phyloP scores from a whole-genome alignment of 1,140 invertebrate genomes.

The Berghia stephanieae region DNA sequence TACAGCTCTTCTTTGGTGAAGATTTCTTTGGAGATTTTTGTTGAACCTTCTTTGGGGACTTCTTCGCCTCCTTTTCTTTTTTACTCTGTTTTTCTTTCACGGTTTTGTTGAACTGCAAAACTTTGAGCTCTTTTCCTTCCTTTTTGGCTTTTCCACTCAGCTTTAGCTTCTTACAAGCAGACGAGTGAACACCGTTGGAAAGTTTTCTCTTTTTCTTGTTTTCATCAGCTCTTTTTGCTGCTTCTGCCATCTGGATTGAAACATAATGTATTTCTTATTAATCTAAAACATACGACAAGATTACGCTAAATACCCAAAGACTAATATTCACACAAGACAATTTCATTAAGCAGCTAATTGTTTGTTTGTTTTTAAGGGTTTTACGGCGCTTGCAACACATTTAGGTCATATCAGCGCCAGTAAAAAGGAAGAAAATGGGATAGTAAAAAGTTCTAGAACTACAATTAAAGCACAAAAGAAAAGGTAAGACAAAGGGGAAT shows the following conservation, averaged over 20 bases:
- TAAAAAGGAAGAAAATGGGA: no score
- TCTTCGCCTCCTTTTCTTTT: slow-evolving; percentile 35
- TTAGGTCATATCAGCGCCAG: no score
- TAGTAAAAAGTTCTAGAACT: no score
- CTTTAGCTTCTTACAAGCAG: slow-evolving; percentile 45
- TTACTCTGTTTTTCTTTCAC: slow-evolving; percentile 34
- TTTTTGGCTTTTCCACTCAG: slow-evolving; percentile 39
- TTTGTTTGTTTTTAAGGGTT: no score
- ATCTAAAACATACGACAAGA: no score
- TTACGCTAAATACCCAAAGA: no score
- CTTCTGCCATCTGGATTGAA: slow-evolving; percentile 50
- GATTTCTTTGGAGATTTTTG: slow-evolving; percentile 32
- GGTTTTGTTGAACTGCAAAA: neutral
- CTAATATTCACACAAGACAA: no score
- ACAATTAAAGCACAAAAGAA: no score
- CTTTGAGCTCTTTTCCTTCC: slow-evolving; percentile 30
- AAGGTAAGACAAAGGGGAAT: no score
- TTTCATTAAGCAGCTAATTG: no score
- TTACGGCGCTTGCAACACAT: no score
- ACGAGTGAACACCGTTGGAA: slow-evolving; percentile 27
- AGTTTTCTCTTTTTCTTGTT: slow-evolving; percentile 41
- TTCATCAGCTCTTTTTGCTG: slow-evolving; percentile 45
- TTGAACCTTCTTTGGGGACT: slow-evolving; percentile 4
- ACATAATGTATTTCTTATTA: no score
- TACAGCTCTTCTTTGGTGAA: slow-evolving; percentile 4